These are phyloP conservation scores for Drosophila bocqueti DNA, from an alignment of 1,140 invertebrate genomes.

Conservation along the genomic window DNA sequence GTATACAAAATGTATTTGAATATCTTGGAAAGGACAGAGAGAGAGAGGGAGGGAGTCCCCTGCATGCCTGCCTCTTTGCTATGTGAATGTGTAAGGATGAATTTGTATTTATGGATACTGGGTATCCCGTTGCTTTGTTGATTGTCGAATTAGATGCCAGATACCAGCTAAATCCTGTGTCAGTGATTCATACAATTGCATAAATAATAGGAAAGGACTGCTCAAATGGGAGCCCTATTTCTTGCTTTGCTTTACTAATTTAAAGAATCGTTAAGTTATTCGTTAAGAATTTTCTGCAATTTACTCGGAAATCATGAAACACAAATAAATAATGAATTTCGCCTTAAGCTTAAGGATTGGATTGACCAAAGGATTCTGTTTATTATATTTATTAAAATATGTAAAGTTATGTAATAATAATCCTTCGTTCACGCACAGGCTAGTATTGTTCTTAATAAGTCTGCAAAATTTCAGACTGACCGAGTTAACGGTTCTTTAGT, in stretches of 20 bases:
- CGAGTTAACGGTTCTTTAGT: too few relatives aligned
- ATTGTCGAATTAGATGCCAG: conserved; percentile 45
- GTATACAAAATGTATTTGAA: conserved; percentile 40
- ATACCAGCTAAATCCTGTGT: conserved; percentile 33
- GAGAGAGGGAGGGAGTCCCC: background rate
- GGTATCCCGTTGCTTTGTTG: conserved; percentile 43
- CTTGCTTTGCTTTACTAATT: background rate
- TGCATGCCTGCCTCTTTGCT: background rate
- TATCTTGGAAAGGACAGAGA: conserved; percentile 6
- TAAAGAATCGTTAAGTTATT: background rate
- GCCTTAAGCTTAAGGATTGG: background rate
- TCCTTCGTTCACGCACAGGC: too few relatives aligned
- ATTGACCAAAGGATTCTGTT: background rate
- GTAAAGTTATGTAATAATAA: too few relatives aligned
- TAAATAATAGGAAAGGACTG: conserved; percentile 9
- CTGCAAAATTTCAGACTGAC: too few relatives aligned
- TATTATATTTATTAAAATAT: background rate
- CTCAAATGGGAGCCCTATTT: background rate
- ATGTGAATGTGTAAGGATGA: conserved; percentile 14
- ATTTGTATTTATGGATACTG: conserved; percentile 41
- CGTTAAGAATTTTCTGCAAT: background rate
- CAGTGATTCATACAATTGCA: conserved; percentile 35
- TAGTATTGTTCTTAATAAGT: too few relatives aligned
- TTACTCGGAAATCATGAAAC: background rate
- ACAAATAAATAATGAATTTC: background rate